Evolutionary conservation across 1,140 invertebrate species (phyloP).

Genomic region (Formica selysi): DNA sequence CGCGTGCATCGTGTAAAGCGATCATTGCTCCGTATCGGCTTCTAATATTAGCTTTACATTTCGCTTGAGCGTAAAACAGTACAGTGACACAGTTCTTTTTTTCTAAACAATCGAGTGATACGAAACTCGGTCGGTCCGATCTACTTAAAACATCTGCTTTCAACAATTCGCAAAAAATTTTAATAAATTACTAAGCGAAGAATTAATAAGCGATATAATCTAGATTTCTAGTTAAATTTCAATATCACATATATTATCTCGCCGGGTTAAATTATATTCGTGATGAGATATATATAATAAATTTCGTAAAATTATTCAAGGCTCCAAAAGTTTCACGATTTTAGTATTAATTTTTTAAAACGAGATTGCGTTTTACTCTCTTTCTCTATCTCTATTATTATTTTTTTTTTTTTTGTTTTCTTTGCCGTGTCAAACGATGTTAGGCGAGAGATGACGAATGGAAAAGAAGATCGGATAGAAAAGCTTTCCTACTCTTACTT

Average conservation of each 20-base stretch:
- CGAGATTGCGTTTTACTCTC: constrained; percentile 12
- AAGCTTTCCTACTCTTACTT: constrained; percentile 38
- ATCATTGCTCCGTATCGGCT: constrained; percentile 34
- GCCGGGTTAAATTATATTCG: not conserved
- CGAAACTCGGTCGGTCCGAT: constrained; percentile 6
- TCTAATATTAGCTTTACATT: constrained; percentile 44
- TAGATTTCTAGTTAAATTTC: not conserved
- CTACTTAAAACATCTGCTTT: not conserved
- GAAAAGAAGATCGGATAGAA: not conserved
- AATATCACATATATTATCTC: not conserved
- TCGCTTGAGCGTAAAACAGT: constrained; percentile 30
- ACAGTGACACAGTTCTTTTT: not conserved
- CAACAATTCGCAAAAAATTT: not conserved
- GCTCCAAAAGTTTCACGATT: not conserved
- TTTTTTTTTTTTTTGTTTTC: no score
- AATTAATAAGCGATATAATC: not conserved
- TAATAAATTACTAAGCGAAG: not conserved
- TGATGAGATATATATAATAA: not conserved
- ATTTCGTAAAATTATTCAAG: not conserved
- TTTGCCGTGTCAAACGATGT: not conserved
- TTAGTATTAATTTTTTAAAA: not conserved
- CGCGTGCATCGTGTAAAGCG: constrained; percentile 17
- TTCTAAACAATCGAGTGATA: not conserved
- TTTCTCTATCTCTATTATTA: not conserved
- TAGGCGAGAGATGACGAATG: constrained; percentile 52